phyloP scores from a whole-genome alignment of 2,888 invertebrate species.

The Tenthredo mesomela region DNA sequence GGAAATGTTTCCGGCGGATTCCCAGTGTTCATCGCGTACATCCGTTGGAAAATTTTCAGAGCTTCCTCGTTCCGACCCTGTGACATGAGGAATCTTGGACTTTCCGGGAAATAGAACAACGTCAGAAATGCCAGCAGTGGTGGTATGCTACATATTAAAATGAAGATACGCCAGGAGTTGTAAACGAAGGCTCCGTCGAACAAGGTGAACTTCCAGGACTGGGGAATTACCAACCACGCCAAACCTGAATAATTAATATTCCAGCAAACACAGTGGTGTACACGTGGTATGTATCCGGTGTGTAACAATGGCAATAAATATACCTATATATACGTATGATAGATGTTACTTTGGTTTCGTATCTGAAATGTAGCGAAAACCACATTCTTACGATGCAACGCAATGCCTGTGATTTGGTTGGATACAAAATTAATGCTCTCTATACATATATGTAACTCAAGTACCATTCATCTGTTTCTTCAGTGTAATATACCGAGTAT shows the following conservation, averaged over 20 bases:
- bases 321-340: no score
- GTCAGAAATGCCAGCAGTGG: slow-evolving; percentile 71
- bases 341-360: no score
- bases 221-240: slow-evolving; percentile 53
- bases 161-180: slow-evolving; percentile 75
- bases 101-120: slow-evolving; percentile 73
- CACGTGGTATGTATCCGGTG: no score
- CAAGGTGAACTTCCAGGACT: slow-evolving; percentile 51
- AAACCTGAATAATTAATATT: slow-evolving; percentile 1
- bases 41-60: slow-evolving; percentile 70
- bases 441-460: no score
- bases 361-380: no score
- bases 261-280: no score
- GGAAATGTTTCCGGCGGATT: slow-evolving; percentile 70
- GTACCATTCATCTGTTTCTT: no score
- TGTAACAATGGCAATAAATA: no score
- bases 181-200: slow-evolving; percentile 62
- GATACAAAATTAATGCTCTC: no score
- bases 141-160: slow-evolving; percentile 73
- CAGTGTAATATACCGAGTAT: no score
- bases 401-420: no score
- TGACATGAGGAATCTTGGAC: slow-evolving; percentile 74
- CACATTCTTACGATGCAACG: no score
- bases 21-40: slow-evolving; percentile 73
- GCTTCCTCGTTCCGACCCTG: slow-evolving; percentile 72